These are phyloP conservation scores for Drosophila auraria DNA, from an alignment of 1,140 invertebrate species.

Conservation along the genomic window DNA sequence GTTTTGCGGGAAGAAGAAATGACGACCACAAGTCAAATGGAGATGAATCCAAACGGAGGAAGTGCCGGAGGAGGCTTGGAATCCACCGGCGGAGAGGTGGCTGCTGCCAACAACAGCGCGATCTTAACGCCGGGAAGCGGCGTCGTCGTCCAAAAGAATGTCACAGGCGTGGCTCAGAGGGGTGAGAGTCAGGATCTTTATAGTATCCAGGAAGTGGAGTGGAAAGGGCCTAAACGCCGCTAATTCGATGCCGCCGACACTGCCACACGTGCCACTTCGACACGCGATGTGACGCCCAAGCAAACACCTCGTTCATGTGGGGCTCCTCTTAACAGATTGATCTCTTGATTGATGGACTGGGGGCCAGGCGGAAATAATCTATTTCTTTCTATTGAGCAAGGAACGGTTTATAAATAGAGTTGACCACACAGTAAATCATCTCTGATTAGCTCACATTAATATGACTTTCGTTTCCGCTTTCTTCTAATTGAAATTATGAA, in stretches of 20 bases:
- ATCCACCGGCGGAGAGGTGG: constrained; percentile 12
- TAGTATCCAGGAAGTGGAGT: neutral
- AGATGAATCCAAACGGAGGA: constrained; percentile 60
- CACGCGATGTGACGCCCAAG: constrained; percentile 44
- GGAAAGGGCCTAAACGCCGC: constrained; percentile 8
- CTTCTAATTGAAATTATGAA: neutral
- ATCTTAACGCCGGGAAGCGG: constrained; percentile 3
- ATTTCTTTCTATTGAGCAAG: constrained; percentile 6
- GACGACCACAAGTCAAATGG: constrained; percentile 67
- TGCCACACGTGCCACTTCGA: constrained; percentile 15
- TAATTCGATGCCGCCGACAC: constrained; percentile 19
- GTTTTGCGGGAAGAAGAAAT: constrained; percentile 52
- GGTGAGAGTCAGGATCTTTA: constrained; percentile 35
- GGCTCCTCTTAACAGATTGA: constrained; percentile 12
- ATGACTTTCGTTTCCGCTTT: constrained; percentile 6
- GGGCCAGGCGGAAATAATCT: neutral
- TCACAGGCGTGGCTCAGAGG: constrained; percentile 33
- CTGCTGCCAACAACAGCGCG: neutral
- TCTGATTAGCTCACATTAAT: constrained; percentile 4
- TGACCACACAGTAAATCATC: constrained; percentile 8
- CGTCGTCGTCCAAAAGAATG: constrained; percentile 36
- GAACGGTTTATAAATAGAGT: constrained; percentile 11
- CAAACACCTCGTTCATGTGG: constrained; percentile 4
- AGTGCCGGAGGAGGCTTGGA: constrained; percentile 10
- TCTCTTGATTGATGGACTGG: constrained; percentile 6